These are phyloP conservation scores for Dendroctonus ponderosae DNA, from an alignment of 1,140 invertebrate genomes.

Conservation along the genomic window DNA sequence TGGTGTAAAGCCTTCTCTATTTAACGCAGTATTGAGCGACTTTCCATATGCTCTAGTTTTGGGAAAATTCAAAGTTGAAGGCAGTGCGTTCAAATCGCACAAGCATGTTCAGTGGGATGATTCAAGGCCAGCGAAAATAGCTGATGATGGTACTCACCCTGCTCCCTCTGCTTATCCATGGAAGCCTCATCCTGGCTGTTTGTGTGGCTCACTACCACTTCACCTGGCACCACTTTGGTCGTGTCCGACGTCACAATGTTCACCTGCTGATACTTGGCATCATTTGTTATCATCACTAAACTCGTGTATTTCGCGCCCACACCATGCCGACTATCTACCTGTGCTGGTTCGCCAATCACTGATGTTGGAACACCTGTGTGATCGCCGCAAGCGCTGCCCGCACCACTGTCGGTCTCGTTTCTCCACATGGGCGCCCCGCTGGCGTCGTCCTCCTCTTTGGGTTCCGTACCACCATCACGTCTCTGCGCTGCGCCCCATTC, in stretches of 20 bases:
- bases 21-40: no score
- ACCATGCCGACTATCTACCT: slow-evolving; percentile 52
- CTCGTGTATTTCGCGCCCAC: slow-evolving; percentile 72
- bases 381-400: slow-evolving; percentile 5
- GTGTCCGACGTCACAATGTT: slow-evolving; percentile 71
- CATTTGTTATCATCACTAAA: slow-evolving; percentile 77
- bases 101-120: neutral
- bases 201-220: slow-evolving; percentile 58
- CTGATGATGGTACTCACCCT: slow-evolving; percentile 20
- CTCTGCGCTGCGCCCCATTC: neutral
- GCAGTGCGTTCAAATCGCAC: no score
- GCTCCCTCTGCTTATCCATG: slow-evolving; percentile 4
- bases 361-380: slow-evolving; percentile 42
- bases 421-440: slow-evolving; percentile 38
- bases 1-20: no score
- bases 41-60: no score
- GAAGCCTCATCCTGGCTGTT: slow-evolving; percentile 39
- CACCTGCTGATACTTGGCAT: slow-evolving; percentile 56
- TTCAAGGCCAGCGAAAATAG: neutral
- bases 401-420: slow-evolving; percentile 15
- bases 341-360: slow-evolving; percentile 43
- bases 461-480: neutral
- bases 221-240: slow-evolving; percentile 61
- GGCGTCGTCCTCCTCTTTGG: slow-evolving; percentile 10
- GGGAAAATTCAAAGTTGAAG: no score